phyloP scores from a whole-genome alignment of 2,888 invertebrate species.

The Netelia virgata region DNA sequence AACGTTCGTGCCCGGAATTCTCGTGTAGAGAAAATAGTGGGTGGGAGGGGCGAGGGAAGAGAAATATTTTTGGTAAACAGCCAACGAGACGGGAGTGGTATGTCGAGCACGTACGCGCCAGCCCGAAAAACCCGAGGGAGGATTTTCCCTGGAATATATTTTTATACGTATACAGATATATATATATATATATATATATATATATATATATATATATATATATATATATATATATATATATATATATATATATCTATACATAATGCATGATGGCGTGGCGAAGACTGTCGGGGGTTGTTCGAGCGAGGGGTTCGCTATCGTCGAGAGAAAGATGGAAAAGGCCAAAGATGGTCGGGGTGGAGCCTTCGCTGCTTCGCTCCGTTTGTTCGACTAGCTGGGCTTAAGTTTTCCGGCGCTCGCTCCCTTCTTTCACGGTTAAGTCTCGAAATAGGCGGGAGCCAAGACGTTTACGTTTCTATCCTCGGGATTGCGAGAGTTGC shows the following conservation, averaged over 20 bases:
- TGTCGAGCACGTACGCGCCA: constrained; percentile 71
- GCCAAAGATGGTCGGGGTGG: constrained; percentile 73
- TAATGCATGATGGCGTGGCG: constrained; percentile 47
- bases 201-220: constrained; percentile 32
- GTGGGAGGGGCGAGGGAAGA: constrained; percentile 31
- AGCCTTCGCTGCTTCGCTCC: constrained; percentile 70
- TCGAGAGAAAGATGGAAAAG: constrained; percentile 63
- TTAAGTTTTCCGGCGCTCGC: constrained; percentile 53
- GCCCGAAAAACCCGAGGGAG: constrained; percentile 67
- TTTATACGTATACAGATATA: constrained; percentile 29
- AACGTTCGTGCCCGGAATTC: constrained; percentile 53
- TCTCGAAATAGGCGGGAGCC: constrained; percentile 64
- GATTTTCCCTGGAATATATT: constrained; percentile 73
- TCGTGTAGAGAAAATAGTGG: constrained; percentile 42
- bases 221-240: no score
- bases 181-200: constrained; percentile 31
- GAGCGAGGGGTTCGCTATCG: constrained; percentile 62
- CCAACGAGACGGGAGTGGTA: constrained; percentile 66
- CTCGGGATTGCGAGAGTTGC: not conserved
- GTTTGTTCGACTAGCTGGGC: constrained; percentile 68
- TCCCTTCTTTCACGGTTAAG: constrained; percentile 42
- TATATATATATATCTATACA: constrained; percentile 29
- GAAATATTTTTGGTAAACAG: constrained; percentile 67
- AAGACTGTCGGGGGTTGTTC: constrained; percentile 38
- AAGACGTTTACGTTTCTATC: constrained; percentile 72